Evolutionary conservation across 2,113 vertebrate genomes (phyloP), one percentile per base, ranked within the genome.

Genomic region (Forbesichthys papilliferus): DNA sequence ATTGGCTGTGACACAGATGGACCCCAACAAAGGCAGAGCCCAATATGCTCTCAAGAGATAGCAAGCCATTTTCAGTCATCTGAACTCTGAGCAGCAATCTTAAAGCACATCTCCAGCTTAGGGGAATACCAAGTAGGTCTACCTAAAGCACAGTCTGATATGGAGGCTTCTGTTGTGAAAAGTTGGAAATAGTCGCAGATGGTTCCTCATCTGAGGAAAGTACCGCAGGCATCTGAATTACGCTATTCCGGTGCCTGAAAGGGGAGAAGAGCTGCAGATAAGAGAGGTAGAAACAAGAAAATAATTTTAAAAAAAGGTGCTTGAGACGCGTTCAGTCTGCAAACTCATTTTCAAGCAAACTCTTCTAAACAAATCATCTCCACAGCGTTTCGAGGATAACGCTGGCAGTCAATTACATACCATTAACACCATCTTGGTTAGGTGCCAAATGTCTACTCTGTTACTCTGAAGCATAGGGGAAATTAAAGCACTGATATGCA

Each of bases 401-500:
- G 54, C 77, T 10, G 9, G 48, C 11, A 46, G 49, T 34, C 12
- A n/a, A 78, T 68, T 51, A 69, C 62, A 61, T 33, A 68, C 72
- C 16, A 82, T 81, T 69, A 80, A 69, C 61, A 52, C 61, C 47
- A 53, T 72, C 52, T 71, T 78, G 64, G 49, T 74, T 16, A 16
- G 34, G 11, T 53, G 69, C 77, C 76, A 82, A 53, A 71, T 78
- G 48, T 73, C 36, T 53, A 69, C 77, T 75, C 70, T 59, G 57
- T 57, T 27, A 0, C 53, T 63, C 72, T 73, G 10, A 10, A 60
- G 71, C 67, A 75, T 59, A 56, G 68, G 68, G 76, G 75, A 88
- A 87, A 90, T 86, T 83, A 84, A 87, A 81, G 81, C 75, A 63
- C 56, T 4, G 3, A 77, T 82, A 82, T 85, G 86, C 82, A 88